Evolutionary conservation across 2,797 vertebrate species (phyloP), one percentile per base, ranked within the genome.

Genomic region (Mastacembelus armatus): DNA sequence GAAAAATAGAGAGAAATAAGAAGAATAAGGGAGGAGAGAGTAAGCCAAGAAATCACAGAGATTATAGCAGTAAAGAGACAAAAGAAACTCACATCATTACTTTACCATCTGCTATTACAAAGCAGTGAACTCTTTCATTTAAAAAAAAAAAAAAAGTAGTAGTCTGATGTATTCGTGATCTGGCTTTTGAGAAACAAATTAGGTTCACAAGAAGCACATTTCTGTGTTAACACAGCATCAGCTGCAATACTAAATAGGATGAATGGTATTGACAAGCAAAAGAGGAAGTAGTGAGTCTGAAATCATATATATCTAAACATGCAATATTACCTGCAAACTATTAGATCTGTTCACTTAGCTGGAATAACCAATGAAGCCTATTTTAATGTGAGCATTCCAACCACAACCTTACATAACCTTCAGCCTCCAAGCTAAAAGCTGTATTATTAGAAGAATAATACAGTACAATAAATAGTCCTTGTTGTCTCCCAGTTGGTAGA

Each of bases 321-420:
- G 47, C 86, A 85, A 87, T 75, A 83, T 85, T 85, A 65, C 83
- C 65, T 71, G 12, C 26, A 35, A 70, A 65, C 48, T 11, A 56
- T 67, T 81, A 77, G 36, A 15, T 62, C 44, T 49, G 76, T 54
- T 66, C 49, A 49, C 33, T 67, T 56, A 66, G 26, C 27, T 59
- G 44, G 63, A 80, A 81, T 72, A 58, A 85, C 26, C 44, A 66
- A 61, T 52, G 43, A 35, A 39, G 29, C 59, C 56, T 77, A 49
- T 80, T 78, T 83, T 86, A 76, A 83, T 87, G 74, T 59, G 48
- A 68, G 24, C 39, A 35, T 77, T 80, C 71, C 42, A 54, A 57
- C 44, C 65, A 58, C 72, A n/a, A n/a, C n/a, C n/a, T n/a, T 60
- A 61, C 24, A 63, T 63, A 79, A 71, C 60, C 42, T 68, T 66